These are phyloP conservation scores for Esox masquinongy DNA, from an alignment of 2,797 vertebrate genomes.

Conservation along the genomic window DNA sequence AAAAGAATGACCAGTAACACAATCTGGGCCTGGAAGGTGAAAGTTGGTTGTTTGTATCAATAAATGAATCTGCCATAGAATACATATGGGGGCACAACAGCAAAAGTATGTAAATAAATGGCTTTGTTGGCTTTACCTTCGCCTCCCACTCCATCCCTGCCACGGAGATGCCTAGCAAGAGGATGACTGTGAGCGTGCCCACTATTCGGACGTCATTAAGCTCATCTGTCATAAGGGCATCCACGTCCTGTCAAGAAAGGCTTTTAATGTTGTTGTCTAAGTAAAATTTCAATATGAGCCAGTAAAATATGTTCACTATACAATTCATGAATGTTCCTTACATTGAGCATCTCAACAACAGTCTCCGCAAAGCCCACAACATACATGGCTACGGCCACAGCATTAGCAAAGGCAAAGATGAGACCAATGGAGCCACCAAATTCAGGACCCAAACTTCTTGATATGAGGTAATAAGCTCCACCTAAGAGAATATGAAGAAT, in stretches of 20 bases:
- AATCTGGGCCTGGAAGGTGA: constrained; percentile 86
- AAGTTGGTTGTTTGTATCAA: neutral
- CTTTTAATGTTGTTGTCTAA: neutral
- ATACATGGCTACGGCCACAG: constrained; percentile 97
- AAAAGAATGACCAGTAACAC: constrained; percentile 89
- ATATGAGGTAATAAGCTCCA: constrained; percentile 96
- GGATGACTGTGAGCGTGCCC: constrained; percentile 89
- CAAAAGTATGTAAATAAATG: neutral
- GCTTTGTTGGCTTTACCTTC: constrained; percentile 74
- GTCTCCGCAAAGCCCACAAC: constrained; percentile 97
- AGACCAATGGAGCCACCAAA: constrained; percentile 96
- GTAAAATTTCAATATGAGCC: neutral
- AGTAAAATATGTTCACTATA: neutral
- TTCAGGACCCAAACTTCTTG: constrained; percentile 93
- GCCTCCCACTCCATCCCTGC: constrained; percentile 99
- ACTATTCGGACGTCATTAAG: constrained; percentile 93
- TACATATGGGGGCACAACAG: neutral
- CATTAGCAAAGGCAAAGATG: constrained; percentile 96
- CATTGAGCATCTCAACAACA: constrained; percentile 89
- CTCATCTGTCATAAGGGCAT: constrained; percentile 89
- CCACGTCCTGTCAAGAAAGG: neutral
- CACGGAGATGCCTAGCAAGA: constrained; percentile 92
- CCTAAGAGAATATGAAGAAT: constrained; percentile 67
- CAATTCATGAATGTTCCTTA: constrained; percentile 50
- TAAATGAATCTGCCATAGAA: neutral